Base-by-base conservation (phyloP, 1,140 invertebrate genomes). In the Brachystomella parvula region DNA sequence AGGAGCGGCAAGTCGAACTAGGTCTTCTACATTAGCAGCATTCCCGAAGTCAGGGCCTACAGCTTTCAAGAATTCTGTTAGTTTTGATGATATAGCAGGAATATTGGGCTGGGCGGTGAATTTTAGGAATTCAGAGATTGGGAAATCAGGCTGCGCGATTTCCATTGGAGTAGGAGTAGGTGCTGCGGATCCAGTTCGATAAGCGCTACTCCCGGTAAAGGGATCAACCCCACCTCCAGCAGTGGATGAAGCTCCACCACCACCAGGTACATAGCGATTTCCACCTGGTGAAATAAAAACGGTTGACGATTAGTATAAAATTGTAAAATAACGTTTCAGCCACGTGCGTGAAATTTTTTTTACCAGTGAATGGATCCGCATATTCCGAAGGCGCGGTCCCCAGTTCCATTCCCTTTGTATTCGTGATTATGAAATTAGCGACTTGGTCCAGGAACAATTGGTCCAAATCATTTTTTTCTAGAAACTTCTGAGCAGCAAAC, bases 401-500 rank as follows among this genome's bases (percentile, higher is more conserved):
- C 24, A 78, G 64, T 24, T 75, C 75, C 21, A 76, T 75, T 35
- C 77, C 78, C 74, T 81, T 79, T 29, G 82, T 82, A 80, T 96
- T 96, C 67, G 86, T 89, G 19, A 93, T 82, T 66, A 98, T 95
- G 77, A 96, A 96, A 79, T 94, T 90, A n/a, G 93, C 92, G 30
- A 97, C 89, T 82, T 95, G 88, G 75, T 96, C 93, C 53, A 96
- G 83, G 79, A 88, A 93, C n/a, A 83, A 82, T 79, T 93, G 90
- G 66, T 86, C 88, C 44, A 98, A 81, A 73, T 88, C 81, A 77
- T 98, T 83, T 73, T 84, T 80, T 66, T 85, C 78, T 30, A 87
- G 81, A 75, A 88, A 88, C 39, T 79, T 77, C 70, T 86, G 84
- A 30, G 86, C 86, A 28, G 83, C 84, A 68, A 80, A 77, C 79